A percentile compares a stretch with the other conserved stretches of the same genome.
phyloP scores from a whole-genome alignment of 1,140 invertebrate species.

The Lepidostoma basale region DNA sequence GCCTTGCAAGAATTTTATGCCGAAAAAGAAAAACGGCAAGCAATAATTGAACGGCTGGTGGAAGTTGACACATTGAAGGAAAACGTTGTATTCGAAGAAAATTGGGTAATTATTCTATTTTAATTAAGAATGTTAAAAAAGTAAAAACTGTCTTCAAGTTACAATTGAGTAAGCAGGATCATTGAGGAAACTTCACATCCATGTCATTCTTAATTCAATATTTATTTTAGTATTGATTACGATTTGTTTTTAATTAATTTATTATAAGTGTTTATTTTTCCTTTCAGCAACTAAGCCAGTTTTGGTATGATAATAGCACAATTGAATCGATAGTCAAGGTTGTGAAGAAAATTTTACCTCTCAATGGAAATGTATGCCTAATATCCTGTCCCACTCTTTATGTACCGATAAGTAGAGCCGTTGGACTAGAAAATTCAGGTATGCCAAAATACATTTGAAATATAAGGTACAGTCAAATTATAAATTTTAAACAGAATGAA shows the following conservation, averaged over 20 bases:
- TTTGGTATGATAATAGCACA: slow-evolving; percentile 91
- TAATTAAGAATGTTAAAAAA: no score
- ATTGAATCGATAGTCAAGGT: slow-evolving; percentile 71
- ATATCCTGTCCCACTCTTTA: slow-evolving; percentile 91
- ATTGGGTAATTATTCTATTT: no score
- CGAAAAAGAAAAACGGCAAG: slow-evolving; percentile 71
- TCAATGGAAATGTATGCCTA: slow-evolving; percentile 76
- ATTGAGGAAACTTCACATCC: no score
- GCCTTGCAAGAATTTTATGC: slow-evolving; percentile 83
- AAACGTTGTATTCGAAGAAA: slow-evolving; percentile 73
- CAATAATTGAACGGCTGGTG: slow-evolving; percentile 56
- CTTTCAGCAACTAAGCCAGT: slow-evolving; percentile 91
- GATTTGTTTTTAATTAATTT: slow-evolving; percentile 28
- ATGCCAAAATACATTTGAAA: no score
- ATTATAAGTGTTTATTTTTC: slow-evolving; percentile 1
- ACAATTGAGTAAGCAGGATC: no score
- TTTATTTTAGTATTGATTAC: no score
- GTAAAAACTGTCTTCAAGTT: no score
- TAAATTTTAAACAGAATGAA: no score
- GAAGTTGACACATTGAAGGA: slow-evolving; percentile 57
- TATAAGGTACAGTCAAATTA: no score
- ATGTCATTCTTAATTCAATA: no score
- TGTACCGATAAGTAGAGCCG: slow-evolving; percentile 65
- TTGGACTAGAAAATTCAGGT: slow-evolving; percentile 57
- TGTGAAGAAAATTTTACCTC: slow-evolving; percentile 60